Percentiles rank a stretch among this genome's conserved stretches.
These are phyloP conservation scores for Apeira syringaria DNA, from an alignment of 2,888 invertebrate genomes.

Conservation along the genomic window DNA sequence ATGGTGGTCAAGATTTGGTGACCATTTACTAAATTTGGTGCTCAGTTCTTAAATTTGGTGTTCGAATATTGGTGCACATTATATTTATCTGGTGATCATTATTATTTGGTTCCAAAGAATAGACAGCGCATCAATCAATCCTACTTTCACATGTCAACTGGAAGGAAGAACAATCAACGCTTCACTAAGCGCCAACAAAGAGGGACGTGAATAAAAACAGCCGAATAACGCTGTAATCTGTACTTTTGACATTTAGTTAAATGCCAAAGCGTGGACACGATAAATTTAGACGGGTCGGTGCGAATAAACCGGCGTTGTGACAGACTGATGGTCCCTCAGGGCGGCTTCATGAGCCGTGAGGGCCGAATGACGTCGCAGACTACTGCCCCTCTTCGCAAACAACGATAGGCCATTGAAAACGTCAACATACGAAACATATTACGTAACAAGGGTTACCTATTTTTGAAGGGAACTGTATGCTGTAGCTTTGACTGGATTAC, in stretches of 20 bases:
- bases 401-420: slow-evolving; percentile 16
- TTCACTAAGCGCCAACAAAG: slow-evolving; percentile 16
- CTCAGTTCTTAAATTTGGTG: no score
- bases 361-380: slow-evolving; percentile 37
- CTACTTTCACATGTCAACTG: slow-evolving; percentile 1
- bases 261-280: slow-evolving; percentile 25
- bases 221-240: slow-evolving; percentile 17
- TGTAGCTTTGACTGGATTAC: no score
- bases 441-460: slow-evolving; percentile 1
- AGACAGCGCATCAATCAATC: no score
- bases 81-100: no score
- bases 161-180: slow-evolving; percentile 11
- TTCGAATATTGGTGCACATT: no score
- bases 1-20: no score
- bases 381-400: slow-evolving; percentile 25
- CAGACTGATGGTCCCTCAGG: slow-evolving; percentile 47
- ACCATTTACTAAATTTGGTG: no score
- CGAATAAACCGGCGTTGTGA: slow-evolving; percentile 47
- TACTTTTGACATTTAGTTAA: slow-evolving; percentile 29
- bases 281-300: slow-evolving; percentile 36
- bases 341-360: slow-evolving; percentile 48
- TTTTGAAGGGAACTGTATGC: no score
- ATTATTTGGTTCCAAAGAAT: no score
- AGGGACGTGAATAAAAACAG: slow-evolving; percentile 10
- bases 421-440: slow-evolving; percentile 6